Percentiles rank a stretch among this genome's conserved stretches.
Conservation (phyloP, 2,113 vertebrate species). For the Oxygymnocypris stewartii region DNA sequence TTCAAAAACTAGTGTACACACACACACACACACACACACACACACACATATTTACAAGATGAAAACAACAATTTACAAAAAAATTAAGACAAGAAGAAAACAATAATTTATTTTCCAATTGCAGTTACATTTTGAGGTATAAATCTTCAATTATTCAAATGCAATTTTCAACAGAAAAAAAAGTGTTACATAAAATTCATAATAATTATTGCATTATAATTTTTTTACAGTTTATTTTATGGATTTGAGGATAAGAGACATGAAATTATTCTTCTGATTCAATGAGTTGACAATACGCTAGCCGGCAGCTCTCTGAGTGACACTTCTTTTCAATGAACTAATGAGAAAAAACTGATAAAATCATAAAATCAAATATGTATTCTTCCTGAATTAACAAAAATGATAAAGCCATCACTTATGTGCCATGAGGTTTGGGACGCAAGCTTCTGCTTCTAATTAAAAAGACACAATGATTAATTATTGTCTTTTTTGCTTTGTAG, state of each 20-base stretch:
- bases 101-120: neutral
- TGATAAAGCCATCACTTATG: slow-evolving; percentile 17
- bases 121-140: slow-evolving; percentile 11
- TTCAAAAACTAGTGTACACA: too few species aligned
- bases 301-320: neutral
- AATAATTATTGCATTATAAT: neutral
- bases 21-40: too few species aligned
- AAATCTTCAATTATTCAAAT: neutral
- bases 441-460: slow-evolving; percentile 28
- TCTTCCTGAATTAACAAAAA: slow-evolving; percentile 19
- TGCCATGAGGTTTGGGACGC: neutral
- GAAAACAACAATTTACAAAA: neutral
- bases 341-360: slow-evolving; percentile 44
- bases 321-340: slow-evolving; percentile 4
- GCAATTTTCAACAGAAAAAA: neutral
- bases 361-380: slow-evolving; percentile 42
- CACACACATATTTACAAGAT: neutral
- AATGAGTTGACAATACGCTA: neutral
- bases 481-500: slow-evolving; percentile 26
- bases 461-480: slow-evolving; percentile 30
- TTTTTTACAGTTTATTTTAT: neutral
- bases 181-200: neutral
- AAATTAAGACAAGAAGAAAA: neutral
- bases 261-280: slow-evolving; percentile 1
- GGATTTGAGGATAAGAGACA: slow-evolving; percentile 4